These are phyloP conservation scores for Diadema setosum DNA, from an alignment of 35 echinoderm and acorn worm genomes.

Conservation along the genomic window DNA sequence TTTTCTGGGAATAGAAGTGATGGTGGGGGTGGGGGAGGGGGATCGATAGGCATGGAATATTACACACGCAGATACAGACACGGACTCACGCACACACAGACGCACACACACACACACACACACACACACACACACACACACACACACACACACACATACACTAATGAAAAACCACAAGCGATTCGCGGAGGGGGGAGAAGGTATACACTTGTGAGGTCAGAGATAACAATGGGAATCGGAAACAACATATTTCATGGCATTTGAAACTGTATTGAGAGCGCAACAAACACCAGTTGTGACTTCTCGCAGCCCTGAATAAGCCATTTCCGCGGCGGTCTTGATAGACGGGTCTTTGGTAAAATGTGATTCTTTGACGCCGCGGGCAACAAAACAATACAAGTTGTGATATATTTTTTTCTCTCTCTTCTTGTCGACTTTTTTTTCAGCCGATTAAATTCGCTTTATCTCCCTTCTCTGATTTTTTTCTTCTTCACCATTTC, in stretches of 20 bases:
- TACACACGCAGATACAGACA: no score
- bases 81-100: no score
- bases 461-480: neutral
- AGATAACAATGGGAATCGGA: constrained; percentile 1
- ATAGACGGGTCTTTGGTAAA: neutral
- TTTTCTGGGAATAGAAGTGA: no score
- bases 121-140: no score
- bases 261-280: neutral
- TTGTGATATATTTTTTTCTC: neutral
- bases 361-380: neutral
- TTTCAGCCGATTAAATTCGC: no score
- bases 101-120: no score
- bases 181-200: neutral
- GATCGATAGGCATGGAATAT: no score
- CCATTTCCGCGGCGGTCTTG: neutral
- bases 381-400: neutral
- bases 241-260: constrained; percentile 11
- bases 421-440: neutral
- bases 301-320: neutral
- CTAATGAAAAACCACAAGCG: neutral
- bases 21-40: no score
- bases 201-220: neutral
- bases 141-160: no score
- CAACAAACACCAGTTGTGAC: neutral
- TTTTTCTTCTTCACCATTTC: neutral